Base-by-base conservation (phyloP, 2,113 vertebrate genomes). In the Toxotes chatareus region DNA sequence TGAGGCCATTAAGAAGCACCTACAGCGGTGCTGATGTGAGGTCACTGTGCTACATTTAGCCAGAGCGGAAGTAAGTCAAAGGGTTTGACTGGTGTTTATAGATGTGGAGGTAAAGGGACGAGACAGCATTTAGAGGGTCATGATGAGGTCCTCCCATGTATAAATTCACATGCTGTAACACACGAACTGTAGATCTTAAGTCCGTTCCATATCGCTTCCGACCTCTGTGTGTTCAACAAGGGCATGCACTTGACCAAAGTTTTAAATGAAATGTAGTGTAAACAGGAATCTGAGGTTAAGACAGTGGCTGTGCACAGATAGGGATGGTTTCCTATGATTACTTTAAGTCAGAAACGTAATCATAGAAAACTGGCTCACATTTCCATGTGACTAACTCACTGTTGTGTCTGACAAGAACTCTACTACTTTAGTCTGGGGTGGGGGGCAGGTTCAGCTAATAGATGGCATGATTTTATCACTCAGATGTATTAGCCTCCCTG, bases 11-110 rank as follows among this genome's bases (percentile, higher is more conserved):
- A 40, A 82, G 73, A 79, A 85, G 73, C 70, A 79, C 81, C 68
- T 49, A 49, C 40, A 47, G 73, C 51, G 1, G 12, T 69, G 79
- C 23, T 82, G 66, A 75, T 71, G 80, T 90, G 88, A 92, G 75
- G 47, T 92, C 80, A 88, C 62, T 16, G 36, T 80, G 76, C 77
- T 63, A 65, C 60, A 42, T 81, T 86, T 64, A 77, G 61, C 51
- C 31, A 0, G 23, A 71, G 23, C 13, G 1, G 23, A 61, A 7
- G 60, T 67, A 84, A 86, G 56, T 83, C 73, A 87, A 56, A 57
- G 65, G 42, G 71, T 68, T 34, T 2, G 7, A 51, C 36, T 55
- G 23, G 60, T 66, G 64, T 68, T 85, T 61, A 64, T 66, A 56
- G 59, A 60, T 31, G 57, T 31, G 21, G 34, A 67, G 10, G 69